Base-by-base conservation (phyloP, 2,113 vertebrate species). In the Sciurus niger region DNA sequence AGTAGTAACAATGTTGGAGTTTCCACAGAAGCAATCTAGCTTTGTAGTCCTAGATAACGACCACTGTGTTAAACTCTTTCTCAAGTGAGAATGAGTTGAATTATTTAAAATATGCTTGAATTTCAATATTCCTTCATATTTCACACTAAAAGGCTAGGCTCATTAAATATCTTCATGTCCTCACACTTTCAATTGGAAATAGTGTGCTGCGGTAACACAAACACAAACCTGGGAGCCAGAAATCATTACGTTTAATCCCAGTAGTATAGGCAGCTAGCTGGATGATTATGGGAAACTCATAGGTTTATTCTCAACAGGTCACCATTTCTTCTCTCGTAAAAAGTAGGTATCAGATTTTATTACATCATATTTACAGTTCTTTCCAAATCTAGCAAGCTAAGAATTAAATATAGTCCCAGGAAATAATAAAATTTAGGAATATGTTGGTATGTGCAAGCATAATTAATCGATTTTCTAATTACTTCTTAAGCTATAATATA, bases 391-490 rank as follows among this genome's bases (percentile, higher is more conserved):
- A 93, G 87, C 60, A 32, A 48, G 76, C 84, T 92, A 90, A 43
- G 51, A 80, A 84, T 95, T 53, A 96, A 94, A 92, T 34, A 68
- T 17, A 93, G 32, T 37, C 43, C 65, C 30, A 53, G 85, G 46
- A 91, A 94, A 85, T 92, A 82, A 92, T 58, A 73, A 80, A 18
- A 82, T 12, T 74, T 90, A 84, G 37, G 25, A 84, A 53, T 73
- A 63, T 17, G 86, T 77, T n/a, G 43, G 22, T 65, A 93, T 25
- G 82, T 34, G 92, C 70, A 86, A 84, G n/a, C n/a, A 93, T 51
- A 89, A 89, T 63, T 77, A 87, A 82, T 93, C 40, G 53, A 58
- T 82, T 90, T 92, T 94, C 58, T 80, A 96, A 94, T 89, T n/a
- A 93, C 88, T 87, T 34, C 40, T 93, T 90, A 92, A 84, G 28